Conservation (phyloP, 2,113 vertebrate genomes). For the Mesoclemmys tuberculata region DNA sequence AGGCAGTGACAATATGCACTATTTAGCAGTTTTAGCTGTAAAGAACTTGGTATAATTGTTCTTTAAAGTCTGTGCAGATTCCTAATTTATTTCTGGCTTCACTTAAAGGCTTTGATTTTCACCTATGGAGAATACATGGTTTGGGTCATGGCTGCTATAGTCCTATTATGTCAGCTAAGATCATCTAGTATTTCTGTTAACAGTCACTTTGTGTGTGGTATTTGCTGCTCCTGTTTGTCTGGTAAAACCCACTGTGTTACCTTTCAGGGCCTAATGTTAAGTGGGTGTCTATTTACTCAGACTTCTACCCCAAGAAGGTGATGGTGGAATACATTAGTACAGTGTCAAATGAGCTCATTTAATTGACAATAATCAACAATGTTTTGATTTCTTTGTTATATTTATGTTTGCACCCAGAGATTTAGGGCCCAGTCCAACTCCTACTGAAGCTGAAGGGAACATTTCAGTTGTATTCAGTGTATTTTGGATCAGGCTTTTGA, state of each 20-base stretch:
- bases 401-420: neutral
- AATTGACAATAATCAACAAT: neutral
- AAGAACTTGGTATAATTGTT: neutral
- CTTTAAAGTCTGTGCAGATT: conserved; percentile 8
- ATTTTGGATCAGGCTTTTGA: neutral
- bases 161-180: conserved; percentile 1
- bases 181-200: conserved; percentile 12
- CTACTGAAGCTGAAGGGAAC: neutral
- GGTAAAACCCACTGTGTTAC: neutral
- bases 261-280: neutral
- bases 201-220: conserved; percentile 20
- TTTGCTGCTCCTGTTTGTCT: neutral
- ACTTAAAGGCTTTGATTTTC: neutral
- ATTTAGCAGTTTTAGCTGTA: neutral
- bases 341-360: neutral
- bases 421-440: neutral
- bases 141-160: conserved; percentile 27
- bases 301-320: neutral
- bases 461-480: neutral
- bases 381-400: neutral
- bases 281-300: neutral
- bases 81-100: conserved; percentile 30
- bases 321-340: neutral
- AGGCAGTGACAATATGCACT: neutral
- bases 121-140: neutral